Evolutionary conservation across 1,140 invertebrate genomes (phyloP).

Genomic region (Coptotermes formosanus): DNA sequence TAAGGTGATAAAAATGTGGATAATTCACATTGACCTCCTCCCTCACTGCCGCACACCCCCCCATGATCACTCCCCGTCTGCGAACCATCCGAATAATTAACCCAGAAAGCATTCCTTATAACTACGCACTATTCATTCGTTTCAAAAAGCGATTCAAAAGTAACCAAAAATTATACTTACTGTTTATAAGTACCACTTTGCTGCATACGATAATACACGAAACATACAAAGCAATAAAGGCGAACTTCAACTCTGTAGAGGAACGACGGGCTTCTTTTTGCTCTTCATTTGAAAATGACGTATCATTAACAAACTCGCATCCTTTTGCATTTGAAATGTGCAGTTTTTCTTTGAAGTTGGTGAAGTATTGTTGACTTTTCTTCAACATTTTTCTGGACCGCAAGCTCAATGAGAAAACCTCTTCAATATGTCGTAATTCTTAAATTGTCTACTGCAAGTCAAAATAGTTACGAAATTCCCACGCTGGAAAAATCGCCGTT

Average conservation of each 20-base stretch:
- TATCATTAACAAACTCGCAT: not conserved
- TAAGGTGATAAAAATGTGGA: no score
- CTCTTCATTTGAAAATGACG: not conserved
- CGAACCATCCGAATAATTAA: not conserved
- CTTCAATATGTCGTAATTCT: not conserved
- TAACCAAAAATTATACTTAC: slow-evolving; percentile 12
- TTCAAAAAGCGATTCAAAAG: not conserved
- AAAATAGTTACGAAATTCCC: not conserved
- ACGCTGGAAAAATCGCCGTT: not conserved
- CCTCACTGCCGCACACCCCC: no score
- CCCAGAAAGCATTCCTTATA: not conserved
- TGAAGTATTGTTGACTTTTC: not conserved
- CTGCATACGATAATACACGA: not conserved
- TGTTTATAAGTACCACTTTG: not conserved
- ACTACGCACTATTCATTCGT: not conserved
- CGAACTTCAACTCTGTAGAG: slow-evolving; percentile 16
- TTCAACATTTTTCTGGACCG: not conserved
- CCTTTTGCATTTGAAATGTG: not conserved
- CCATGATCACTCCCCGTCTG: no score
- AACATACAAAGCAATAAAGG: not conserved
- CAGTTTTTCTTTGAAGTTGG: not conserved
- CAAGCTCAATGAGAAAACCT: not conserved
- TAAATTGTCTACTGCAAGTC: not conserved
- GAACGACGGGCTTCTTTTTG: not conserved
- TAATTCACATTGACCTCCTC: no score